These are phyloP conservation scores for Chrosomus eos DNA, from an alignment of 2,797 vertebrate genomes.

Conservation along the genomic window DNA sequence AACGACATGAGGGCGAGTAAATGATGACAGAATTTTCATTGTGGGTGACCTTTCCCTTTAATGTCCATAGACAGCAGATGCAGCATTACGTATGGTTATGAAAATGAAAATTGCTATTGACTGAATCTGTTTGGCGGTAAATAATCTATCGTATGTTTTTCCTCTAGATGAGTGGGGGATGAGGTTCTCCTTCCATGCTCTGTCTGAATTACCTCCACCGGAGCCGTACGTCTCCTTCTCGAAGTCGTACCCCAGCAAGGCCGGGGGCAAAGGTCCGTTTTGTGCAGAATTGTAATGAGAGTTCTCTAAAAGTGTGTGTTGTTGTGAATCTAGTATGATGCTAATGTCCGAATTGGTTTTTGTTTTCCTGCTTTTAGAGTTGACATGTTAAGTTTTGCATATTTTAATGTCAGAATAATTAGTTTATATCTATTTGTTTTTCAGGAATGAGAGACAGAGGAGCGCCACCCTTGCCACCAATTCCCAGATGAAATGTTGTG, in stretches of 20 bases:
- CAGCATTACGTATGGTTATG: not conserved
- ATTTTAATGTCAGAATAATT: not conserved
- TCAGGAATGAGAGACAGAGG: slow-evolving; percentile 84
- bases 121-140: not conserved
- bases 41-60: not conserved
- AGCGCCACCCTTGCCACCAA: slow-evolving; percentile 82
- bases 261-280: slow-evolving; percentile 78
- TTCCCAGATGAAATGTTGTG: slow-evolving; percentile 79
- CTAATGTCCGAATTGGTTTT: not conserved
- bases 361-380: no score
- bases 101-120: not conserved
- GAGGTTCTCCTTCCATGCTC: slow-evolving; percentile 84
- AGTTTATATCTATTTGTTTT: slow-evolving; percentile 8
- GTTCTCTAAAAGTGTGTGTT: not conserved
- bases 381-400: no score
- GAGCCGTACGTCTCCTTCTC: slow-evolving; percentile 79
- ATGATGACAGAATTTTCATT: not conserved
- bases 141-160: slow-evolving; percentile 29
- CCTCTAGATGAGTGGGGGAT: slow-evolving; percentile 85
- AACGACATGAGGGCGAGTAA: not conserved
- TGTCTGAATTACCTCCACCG: slow-evolving; percentile 86
- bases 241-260: slow-evolving; percentile 86
- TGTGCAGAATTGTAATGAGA: not conserved
- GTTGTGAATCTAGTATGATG: not conserved
- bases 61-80: not conserved